Base-by-base conservation (phyloP, 2,113 vertebrate genomes). In the Hypomesus transpacificus region DNA sequence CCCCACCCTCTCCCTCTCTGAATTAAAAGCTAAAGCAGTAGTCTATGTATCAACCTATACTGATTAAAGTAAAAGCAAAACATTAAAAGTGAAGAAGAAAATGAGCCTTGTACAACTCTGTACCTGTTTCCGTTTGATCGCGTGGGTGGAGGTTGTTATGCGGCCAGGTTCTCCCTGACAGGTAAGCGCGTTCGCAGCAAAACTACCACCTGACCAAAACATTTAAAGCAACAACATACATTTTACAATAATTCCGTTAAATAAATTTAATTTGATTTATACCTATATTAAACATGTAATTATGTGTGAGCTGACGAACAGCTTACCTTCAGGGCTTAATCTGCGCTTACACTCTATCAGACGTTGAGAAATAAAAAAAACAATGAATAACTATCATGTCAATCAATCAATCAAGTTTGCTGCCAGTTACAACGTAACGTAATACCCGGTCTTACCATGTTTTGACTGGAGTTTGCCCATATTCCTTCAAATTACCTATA, bases 381-480 rank as follows among this genome's bases (percentile, higher is more conserved):
- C 76, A 52, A 24, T 34, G 73, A 3, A 66, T 39, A 4, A n/a
- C 3, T 58, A 16, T 56, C 0, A 54, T 60, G 18, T 20, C 2
- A 52, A 21, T 14, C 31, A 34, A 54, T 13, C 69, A 21, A 13
- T 26, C 16, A 70, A 34, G 53, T 16, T 24, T 1, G 3, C 6
- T 46, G 26, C 20, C 4, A 18, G 4, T 24, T 67, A 14, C 39
- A 46, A 46, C 21, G 3, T 28, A 69, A 21, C 24, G 46, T 58
- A 16, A 59, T 3, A 3, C 63, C 4, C 3, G 26, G 5, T 64
- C 82, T 84, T 75, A 88, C 88, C 88, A 60, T 82, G 75, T 87
- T 87, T 89, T 16, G 87, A 90, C 28, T 87, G 86, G 16, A 87
- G 75, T 77, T 87, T 87, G 6, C 89, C 87, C 87, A 90, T 90